Base-by-base conservation (phyloP, 1,140 invertebrate species). In the Lepidurus couesii region DNA sequence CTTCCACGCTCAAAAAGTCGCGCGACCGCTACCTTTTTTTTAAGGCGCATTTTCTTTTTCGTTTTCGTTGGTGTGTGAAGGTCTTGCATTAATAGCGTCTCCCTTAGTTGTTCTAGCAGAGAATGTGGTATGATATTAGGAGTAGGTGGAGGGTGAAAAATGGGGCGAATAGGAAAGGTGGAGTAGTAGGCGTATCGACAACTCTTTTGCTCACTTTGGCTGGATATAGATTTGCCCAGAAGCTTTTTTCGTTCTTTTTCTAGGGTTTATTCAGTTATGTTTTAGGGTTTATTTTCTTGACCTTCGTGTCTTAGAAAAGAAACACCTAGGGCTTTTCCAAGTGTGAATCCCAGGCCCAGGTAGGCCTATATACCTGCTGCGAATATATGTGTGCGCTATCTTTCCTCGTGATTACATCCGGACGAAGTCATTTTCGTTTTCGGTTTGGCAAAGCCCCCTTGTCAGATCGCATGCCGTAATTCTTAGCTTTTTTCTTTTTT, bases 281-380 rank as follows among this genome's bases (percentile, higher is more conserved):
- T 65, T 21, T 0, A 21, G 16, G 9, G 21, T 21, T 65, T 65
- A 47, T 0, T 16, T 65, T 65, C 53, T 21, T 65, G 53, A 16
- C 53, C 53, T 65, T 65, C n/a, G 21, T 21, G 45, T 47, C 16
- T 9, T 16, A 16, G 2, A 21, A 9, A 65, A 16, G 21, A 65
- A 21, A 65, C 53, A 13, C 53, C 53, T 9, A n/a, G 21, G 53
- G 53, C 53, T 65, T 65, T 16, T 65, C 45, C 53, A 16, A 65
- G 53, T 65, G 53, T 65, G 53, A 65, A 21, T 21, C 53, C 21
- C 21, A 9, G 11, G 47, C 13, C 47, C 13, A 65, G 53, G 53
- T 65, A 65, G 53, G 53, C 53, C 53, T 65, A 65, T 65, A 65
- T 65, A 65, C 53, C 53, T 65, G 53, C 53, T 65, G 53, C 53